A percentile compares a stretch with the other conserved stretches of the same genome.
phyloP scores from a whole-genome alignment of 2,888 invertebrate species.

The Rhodophaea formosa region DNA sequence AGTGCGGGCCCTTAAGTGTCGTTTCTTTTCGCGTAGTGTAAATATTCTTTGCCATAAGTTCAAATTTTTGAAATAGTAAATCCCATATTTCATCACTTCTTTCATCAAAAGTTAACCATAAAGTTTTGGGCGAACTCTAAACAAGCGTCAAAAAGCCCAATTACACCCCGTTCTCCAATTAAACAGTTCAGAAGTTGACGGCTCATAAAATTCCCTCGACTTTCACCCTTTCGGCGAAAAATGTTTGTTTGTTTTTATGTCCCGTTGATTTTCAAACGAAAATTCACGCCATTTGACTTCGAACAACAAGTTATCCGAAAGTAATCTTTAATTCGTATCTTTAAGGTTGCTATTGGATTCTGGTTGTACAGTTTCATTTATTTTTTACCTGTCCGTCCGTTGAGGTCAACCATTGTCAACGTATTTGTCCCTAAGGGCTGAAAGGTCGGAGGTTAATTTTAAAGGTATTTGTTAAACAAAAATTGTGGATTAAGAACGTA shows the following conservation, averaged over 20 bases:
- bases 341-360: neutral
- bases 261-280: constrained; percentile 2
- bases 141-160: constrained; percentile 31
- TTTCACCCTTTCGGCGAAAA: constrained; percentile 11
- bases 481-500: neutral
- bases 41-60: too few relatives aligned
- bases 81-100: neutral
- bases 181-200: constrained; percentile 19
- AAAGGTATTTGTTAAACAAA: constrained; percentile 4
- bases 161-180: constrained; percentile 21
- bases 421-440: constrained; percentile 2
- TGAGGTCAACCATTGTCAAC: constrained; percentile 8
- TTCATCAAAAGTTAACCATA: neutral
- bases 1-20: too few relatives aligned
- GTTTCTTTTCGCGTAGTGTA: too few relatives aligned
- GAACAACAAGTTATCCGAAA: neutral
- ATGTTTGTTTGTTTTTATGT: constrained; percentile 14
- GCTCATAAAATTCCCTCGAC: constrained; percentile 16
- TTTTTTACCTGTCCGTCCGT: neutral
- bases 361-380: neutral
- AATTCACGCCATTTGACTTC: constrained; percentile 5
- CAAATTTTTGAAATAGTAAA: neutral
- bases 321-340: neutral
- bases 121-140: constrained; percentile 25
- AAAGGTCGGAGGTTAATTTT: constrained; percentile 6